Conservation (phyloP, 2,888 invertebrate species). For the Kryphioiulus occultus region DNA sequence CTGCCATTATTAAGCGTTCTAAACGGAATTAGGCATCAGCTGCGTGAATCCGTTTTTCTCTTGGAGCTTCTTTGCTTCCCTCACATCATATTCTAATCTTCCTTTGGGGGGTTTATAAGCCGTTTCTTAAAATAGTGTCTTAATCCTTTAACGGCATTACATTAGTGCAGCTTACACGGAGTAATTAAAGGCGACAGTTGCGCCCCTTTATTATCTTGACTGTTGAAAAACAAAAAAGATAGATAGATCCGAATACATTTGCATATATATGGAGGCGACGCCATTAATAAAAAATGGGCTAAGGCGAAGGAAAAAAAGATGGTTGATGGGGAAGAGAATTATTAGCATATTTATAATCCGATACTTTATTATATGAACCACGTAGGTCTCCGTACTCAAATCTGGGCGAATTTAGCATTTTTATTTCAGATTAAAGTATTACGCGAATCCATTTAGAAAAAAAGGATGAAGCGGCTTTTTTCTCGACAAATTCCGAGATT, state of each 20-base stretch:
- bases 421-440: conserved; percentile 4
- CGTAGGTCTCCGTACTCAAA: not conserved
- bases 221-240: conserved; percentile 39
- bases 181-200: conserved; percentile 40
- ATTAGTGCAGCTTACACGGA: conserved; percentile 38
- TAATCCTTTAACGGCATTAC: conserved; percentile 40
- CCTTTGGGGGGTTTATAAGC: conserved; percentile 31
- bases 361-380: conserved; percentile 40
- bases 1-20: not conserved
- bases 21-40: conserved; percentile 36
- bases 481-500: not conserved
- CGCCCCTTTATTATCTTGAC: conserved; percentile 40
- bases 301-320: not conserved
- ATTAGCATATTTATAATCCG: conserved; percentile 39
- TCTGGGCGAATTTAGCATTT: not conserved
- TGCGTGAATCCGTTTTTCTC: conserved; percentile 25
- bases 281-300: conserved; percentile 30
- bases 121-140: conserved; percentile 39
- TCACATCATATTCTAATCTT: conserved; percentile 9
- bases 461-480: not conserved
- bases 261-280: conserved; percentile 28
- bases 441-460: conserved; percentile 7
- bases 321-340: conserved; percentile 27
- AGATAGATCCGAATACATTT: conserved; percentile 1
- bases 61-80: not conserved